These are phyloP conservation scores for Lepidostoma basale DNA, from an alignment of 1,140 invertebrate genomes.

Conservation along the genomic window DNA sequence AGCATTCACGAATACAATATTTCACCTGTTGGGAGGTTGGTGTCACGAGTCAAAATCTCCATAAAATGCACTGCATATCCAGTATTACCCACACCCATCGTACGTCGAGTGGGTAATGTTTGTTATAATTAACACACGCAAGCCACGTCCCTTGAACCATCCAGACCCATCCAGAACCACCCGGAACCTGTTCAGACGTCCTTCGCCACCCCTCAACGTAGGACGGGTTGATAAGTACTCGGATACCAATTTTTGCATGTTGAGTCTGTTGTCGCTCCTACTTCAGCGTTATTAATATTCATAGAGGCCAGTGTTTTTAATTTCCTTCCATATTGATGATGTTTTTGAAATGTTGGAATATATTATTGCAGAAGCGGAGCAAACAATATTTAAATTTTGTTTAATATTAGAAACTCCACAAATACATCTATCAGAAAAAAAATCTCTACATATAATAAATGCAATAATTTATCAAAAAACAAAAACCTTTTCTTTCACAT, in stretches of 20 bases:
- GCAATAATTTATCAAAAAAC: too few relatives aligned
- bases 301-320: constrained; percentile 31
- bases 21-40: too few relatives aligned
- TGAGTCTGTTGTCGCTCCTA: constrained; percentile 17
- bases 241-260: constrained; percentile 33
- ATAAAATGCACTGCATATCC: background rate
- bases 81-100: background rate
- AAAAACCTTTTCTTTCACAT: too few relatives aligned
- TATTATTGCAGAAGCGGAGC: background rate
- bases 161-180: constrained; percentile 16
- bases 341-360: background rate
- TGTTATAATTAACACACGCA: constrained; percentile 35
- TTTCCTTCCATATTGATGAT: constrained; percentile 20
- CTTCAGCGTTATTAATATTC: constrained; percentile 32
- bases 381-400: background rate
- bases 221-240: constrained; percentile 21
- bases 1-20: too few relatives aligned
- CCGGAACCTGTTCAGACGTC: constrained; percentile 27
- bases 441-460: too few relatives aligned
- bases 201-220: background rate
- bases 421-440: too few relatives aligned
- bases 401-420: too few relatives aligned
- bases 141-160: background rate
- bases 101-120: background rate
- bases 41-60: too few relatives aligned